Evolutionary conservation across 2,113 vertebrate genomes (phyloP), one percentile per base, ranked within the genome.

Genomic region (Neolamprologus toae): DNA sequence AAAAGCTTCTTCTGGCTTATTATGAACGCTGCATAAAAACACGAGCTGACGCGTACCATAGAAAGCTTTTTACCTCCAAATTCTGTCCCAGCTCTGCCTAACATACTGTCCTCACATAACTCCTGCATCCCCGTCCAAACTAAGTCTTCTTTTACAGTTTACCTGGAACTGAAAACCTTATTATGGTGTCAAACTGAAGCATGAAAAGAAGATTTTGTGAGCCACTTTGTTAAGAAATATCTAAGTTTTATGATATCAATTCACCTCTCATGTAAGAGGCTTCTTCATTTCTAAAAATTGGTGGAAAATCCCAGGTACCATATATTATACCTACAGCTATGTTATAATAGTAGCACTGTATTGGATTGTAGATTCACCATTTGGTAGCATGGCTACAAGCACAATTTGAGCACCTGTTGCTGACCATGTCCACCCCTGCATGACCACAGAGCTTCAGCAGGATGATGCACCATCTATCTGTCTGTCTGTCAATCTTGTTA

Each of bases 201-300:
- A 21, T 37, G 19, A n/a, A 3, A 37, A 68, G 55, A 28, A 2
- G 5, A 35, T 0, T 63, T 33, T 63, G 59, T 63, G 59, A 63
- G 16, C 12, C 1, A 71, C 35, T 71, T 71, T 42, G 66, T 71
- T 16, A 1, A 23, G 57, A 61, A 61, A 61, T 17, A 35, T 63
- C 28, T 35, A 63, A 7, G 3, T 63, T 19, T 5, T 0, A 0
- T 35, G 17, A 63, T 35, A 19, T n/a, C 16, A 0, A 1, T 7
- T 33, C 28, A 33, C 59, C 59, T 63, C 59, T 0, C 57, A 33
- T 61, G 0, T 33, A 19, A 31, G 57, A 33, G 57, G 26, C 5
- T 10, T 33, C 28, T 31, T 33, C 28, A 33, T 31, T 61, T 61
- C 57, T 33, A 17, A 61, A 11, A 33, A 19, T 2, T 0, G 59